Evolutionary conservation across 2,797 vertebrate species (phyloP), one percentile per base, ranked within the genome.

Genomic region (Leptatherina wallacei): DNA sequence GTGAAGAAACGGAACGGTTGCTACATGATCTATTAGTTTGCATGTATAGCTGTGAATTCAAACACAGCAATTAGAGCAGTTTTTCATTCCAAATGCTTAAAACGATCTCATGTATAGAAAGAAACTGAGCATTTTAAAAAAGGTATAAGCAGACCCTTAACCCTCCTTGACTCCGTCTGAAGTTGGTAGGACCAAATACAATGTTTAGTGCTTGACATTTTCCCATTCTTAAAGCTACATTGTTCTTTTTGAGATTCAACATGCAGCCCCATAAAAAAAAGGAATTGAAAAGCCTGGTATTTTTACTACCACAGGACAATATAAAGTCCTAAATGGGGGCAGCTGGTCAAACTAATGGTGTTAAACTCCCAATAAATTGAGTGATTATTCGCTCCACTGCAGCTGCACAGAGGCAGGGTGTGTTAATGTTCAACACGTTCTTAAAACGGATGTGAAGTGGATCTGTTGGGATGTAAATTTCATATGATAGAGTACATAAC

Each of bases 1-100:
- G 73, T 18, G 54, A 73, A 52, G 33, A 80, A 80, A 73, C 61
- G 70, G 61, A 80, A 80, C 60, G 72, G 69, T 65, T 69, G 77
- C 66, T 73, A 42, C 69, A 75, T 83, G 73, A 84, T 75, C 67
- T 33, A 59, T 61, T 73, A 58, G 63, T 88, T 83, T 81, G 78
- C 77, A 85, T 81, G 60, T 47, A 40, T 4, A 2, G 16, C 71
- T 75, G 57, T 75, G 67, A 81, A 88, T 84, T 73, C 83, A 84
- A 89, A 88, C 69, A 75, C 65, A 70, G 57, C 44, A 52, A 72
- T 51, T 56, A 20, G 13, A 65, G 79, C 38, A 36, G 20, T 13
- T 20, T 32, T 27, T 57, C 42, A 2, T 64, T 65, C 55, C 16
- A 78, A 75, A 66, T 13, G 64, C 75, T 77, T 71, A 29, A 74